Evolutionary conservation across 2,888 invertebrate species (phyloP), one percentile per base, ranked within the genome.

Genomic region (Eilema caniola): DNA sequence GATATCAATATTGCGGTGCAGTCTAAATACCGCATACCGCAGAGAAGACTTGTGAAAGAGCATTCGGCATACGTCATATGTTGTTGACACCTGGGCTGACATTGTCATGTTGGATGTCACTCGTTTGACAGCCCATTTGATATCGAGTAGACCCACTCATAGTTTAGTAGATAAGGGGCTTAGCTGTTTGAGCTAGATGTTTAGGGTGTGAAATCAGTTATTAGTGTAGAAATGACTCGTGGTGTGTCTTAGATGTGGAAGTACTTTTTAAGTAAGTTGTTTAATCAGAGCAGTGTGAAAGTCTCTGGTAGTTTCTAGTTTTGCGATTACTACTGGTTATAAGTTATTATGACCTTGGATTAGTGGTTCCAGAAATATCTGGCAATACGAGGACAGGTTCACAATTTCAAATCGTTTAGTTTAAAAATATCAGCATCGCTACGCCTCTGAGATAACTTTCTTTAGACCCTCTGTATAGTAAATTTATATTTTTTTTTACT

Each of bases 81-180:
- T 24, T 62, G 60, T 59, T 75, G 80, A 75, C 76, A 78, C 63
- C 71, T 73, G 72, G 70, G 66, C 74, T 77, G 77, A 81, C 74
- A 79, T 74, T 76, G 79, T 72, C 79, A 77, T 82, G 66, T 28
- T 12, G 62, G 73, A 79, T 74, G 75, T 75, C 72, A 71, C 83
- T 74, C 71, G 84, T 79, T 83, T 89, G 91, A 89, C 90, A 90
- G 85, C 85, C 76, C 66, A 83, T 81, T 79, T 80, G 85, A 86
- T 85, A 83, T 73, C 80, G 67, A n/a, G 78, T 69, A 79, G 76
- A 76, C 85, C 84, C 83, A 82, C 81, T 81, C 87, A 84, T 86
- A 90, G 92, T 31, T 89, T 84, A 79, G 78, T 78, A 89, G 93
- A 92, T 93, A 89, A 86, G 84, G 83, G 76, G 83, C 83, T 85